These are phyloP conservation scores for Sesia apiformis DNA, from an alignment of 2,888 invertebrate genomes.

Conservation along the genomic window DNA sequence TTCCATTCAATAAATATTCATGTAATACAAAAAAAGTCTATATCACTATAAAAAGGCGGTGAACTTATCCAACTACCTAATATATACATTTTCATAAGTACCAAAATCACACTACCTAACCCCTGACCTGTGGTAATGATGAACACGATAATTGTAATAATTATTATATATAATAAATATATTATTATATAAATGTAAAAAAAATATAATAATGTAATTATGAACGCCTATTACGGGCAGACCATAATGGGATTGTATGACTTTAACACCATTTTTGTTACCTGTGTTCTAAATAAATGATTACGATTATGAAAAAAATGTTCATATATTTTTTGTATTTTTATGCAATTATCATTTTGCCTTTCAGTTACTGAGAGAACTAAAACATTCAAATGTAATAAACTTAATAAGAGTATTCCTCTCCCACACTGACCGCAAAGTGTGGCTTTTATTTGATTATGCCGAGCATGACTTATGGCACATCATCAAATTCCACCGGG, in stretches of 20 bases:
- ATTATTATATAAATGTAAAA: neutral
- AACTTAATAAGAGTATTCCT: slow-evolving; percentile 96
- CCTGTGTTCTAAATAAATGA: neutral
- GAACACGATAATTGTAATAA: neutral
- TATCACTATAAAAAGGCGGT: too few relatives aligned
- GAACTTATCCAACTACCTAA: too few relatives aligned
- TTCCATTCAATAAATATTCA: too few relatives aligned
- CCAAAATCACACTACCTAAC: too few relatives aligned
- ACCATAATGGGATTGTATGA: neutral
- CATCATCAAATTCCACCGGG: slow-evolving; percentile 98
- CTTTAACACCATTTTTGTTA: neutral
- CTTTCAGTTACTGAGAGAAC: slow-evolving; percentile 89
- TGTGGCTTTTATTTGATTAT: slow-evolving; percentile 98
- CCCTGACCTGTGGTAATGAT: too few relatives aligned
- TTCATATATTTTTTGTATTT: neutral
- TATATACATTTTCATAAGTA: too few relatives aligned
- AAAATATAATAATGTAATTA: neutral
- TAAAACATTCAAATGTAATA: slow-evolving; percentile 98
- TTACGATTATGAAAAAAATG: neutral
- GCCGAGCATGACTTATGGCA: slow-evolving; percentile 99
- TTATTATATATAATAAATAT: too few relatives aligned
- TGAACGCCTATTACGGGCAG: neutral
- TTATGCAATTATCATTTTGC: neutral
- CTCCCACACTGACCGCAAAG: slow-evolving; percentile 96
- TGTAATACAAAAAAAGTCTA: too few relatives aligned